Evolutionary conservation across 2,113 vertebrate species (phyloP), one percentile per base, ranked within the genome.

Genomic region (Sphaerodactylus townsendi): DNA sequence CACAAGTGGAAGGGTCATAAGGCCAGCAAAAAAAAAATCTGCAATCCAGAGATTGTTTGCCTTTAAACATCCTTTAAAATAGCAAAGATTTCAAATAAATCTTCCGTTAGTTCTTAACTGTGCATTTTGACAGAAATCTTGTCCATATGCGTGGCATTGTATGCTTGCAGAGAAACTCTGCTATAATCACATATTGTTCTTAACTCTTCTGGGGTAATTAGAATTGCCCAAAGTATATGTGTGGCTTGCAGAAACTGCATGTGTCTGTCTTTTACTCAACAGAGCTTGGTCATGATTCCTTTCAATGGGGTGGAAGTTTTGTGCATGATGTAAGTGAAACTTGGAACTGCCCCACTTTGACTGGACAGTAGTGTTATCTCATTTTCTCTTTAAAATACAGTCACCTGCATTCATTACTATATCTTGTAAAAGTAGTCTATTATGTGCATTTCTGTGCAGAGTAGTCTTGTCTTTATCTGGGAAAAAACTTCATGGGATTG

Each of bases 1-100:
- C 86, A 73, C 56, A 30, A 85, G 73, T 77, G 82, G 50, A 82
- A 56, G 85, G 89, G 80, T 83, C 72, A 84, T 85, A 89, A 93
- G 74, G 83, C 85, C 30, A 69, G 48, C 64, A 91, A 86, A 90
- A 88, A 87, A 89, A 89, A 87, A 93, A 87, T 93, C 89, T 86
- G 80, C 80, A 80, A 23, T 41, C 78, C 7, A n/a, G 1, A 79
- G 77, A 66, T 35, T 15, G 1, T 70, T 79, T 70, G 6, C n/a
- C n/a, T 65, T 41, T 59, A 62, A n/a, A n/a, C n/a, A n/a, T n/a
- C 41, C 44, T 62, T 35, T 21, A 77, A 2, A 33, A 21, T 70
- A 44, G 33, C 28, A 84, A 48, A 64, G 21, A 65, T 75, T 82
- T 65, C 41, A 50, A 41, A 35, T 37, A n/a, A 48, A 77, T 79